These are phyloP conservation scores for Busseola fusca DNA, from an alignment of 2,888 invertebrate species.

Conservation along the genomic window DNA sequence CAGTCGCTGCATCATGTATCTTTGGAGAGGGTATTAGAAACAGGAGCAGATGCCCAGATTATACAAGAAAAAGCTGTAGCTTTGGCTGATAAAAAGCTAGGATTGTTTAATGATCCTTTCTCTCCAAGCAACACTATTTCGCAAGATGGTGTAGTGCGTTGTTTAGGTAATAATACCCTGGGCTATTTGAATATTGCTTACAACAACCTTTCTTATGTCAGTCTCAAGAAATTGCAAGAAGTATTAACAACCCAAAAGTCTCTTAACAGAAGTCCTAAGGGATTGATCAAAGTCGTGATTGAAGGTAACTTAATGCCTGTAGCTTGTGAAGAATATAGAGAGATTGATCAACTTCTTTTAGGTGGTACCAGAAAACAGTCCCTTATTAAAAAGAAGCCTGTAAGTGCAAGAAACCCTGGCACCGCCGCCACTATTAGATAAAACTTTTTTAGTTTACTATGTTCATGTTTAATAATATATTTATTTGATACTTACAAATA, in stretches of 20 bases:
- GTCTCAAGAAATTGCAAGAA: slow-evolving; percentile 67
- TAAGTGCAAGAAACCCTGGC: no score
- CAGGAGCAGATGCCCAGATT: background rate
- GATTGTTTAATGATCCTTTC: slow-evolving; percentile 70
- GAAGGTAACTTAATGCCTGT: slow-evolving; percentile 78
- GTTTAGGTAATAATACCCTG: slow-evolving; percentile 74
- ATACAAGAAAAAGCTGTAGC: slow-evolving; percentile 66
- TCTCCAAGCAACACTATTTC: slow-evolving; percentile 55
- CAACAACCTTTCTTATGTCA: slow-evolving; percentile 70
- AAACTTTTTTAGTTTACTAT: no score
- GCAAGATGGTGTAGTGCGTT: slow-evolving; percentile 62
- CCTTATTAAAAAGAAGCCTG: no score
- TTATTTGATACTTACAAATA: no score
- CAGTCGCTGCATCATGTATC: fast-evolving
- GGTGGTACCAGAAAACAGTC: no score
- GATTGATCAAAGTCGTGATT: slow-evolving; percentile 72
- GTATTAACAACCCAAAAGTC: slow-evolving; percentile 69
- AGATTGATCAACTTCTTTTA: slow-evolving; percentile 69
- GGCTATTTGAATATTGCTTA: slow-evolving; percentile 75
- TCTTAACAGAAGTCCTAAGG: slow-evolving; percentile 67
- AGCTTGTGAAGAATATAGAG: slow-evolving; percentile 63
- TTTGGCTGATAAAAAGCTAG: slow-evolving; percentile 63
- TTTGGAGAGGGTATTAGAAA: background rate
- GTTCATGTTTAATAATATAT: no score
- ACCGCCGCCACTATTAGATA: no score